Evolutionary conservation across 2,888 invertebrate species (phyloP), one percentile per base, ranked within the genome.

Genomic region (Phrixothrix hirtus): DNA sequence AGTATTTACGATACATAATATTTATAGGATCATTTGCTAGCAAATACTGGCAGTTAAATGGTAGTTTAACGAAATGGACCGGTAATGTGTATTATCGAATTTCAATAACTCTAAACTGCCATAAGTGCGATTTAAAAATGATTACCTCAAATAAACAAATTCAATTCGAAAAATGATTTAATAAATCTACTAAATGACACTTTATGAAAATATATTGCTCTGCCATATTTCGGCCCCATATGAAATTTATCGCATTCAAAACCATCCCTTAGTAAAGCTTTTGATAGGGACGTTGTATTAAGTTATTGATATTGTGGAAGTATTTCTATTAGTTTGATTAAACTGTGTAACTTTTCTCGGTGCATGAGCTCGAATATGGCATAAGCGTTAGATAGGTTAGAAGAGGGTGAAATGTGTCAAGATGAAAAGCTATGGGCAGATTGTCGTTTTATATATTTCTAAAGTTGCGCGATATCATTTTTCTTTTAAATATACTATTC

Each of bases 121-220:
- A 57, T 57, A 55, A 55, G 51, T 55, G 55, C 55, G 48, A 55
- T 62, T 69, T 61, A 69, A 72, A 71, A 72, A 67, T 70, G 73
- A 74, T 74, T 71, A 72, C 67, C 71, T 68, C 70, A 67, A 68
- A 71, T 67, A 71, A 72, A 69, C 69, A 69, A 68, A 71, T 72
- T 70, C 69, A 67, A 64, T 66, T 68, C 65, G 57, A 64, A 67
- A 68, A 70, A 72, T 72, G 71, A 73, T 74, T 73, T 72, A 74
- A 75, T 74, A 75, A 74, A 75, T 75, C 73, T 72, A 71, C 67
- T 69, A 72, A 74, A 72, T 72, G 75, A 75, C 75, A 67, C 73
- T 75, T 75, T 75, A 75, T 75, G 71, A 73, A 73, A 72, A 75
- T 75, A 71, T 73, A 75, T 70, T 66, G 69, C 66, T 58, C 49